Conservation (phyloP, 2,113 vertebrate species). For the Pampusana beccarii region DNA sequence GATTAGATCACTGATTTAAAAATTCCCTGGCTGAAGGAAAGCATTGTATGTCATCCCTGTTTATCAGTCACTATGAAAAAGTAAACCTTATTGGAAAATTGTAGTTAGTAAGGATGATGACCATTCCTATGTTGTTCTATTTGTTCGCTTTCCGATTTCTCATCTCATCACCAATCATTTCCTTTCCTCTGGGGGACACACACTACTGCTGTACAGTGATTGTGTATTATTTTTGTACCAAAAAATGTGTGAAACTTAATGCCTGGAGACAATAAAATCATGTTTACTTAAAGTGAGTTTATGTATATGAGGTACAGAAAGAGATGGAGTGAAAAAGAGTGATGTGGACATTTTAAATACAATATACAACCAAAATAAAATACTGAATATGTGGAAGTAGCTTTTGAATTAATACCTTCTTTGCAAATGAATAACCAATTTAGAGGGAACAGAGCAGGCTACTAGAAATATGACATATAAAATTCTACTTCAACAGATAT, state of each 20-base stretch:
- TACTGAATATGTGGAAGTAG: not conserved
- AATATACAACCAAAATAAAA: not conserved
- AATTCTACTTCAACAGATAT: not conserved
- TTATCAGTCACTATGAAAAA: not conserved
- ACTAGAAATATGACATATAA: not conserved
- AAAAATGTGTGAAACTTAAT: slow-evolving; percentile 17
- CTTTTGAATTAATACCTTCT: not conserved
- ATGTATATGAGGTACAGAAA: not conserved
- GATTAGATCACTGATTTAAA: not conserved
- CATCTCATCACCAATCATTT: slow-evolving; percentile 16
- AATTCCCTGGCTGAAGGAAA: not conserved
- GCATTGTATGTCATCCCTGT: not conserved
- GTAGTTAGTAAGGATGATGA: not conserved
- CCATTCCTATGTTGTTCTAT: not conserved
- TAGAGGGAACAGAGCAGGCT: not conserved
- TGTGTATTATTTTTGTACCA: slow-evolving; percentile 12
- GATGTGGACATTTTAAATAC: not conserved
- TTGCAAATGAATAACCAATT: not conserved
- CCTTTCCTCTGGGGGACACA: not conserved
- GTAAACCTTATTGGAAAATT: not conserved
- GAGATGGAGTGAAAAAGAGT: not conserved
- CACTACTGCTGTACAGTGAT: not conserved
- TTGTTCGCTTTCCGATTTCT: slow-evolving; percentile 25
- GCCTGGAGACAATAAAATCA: slow-evolving; percentile 2
- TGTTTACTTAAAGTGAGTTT: not conserved